Conservation (phyloP, 2,797 vertebrate genomes). For the Oryzias dopingdopingensis region DNA sequence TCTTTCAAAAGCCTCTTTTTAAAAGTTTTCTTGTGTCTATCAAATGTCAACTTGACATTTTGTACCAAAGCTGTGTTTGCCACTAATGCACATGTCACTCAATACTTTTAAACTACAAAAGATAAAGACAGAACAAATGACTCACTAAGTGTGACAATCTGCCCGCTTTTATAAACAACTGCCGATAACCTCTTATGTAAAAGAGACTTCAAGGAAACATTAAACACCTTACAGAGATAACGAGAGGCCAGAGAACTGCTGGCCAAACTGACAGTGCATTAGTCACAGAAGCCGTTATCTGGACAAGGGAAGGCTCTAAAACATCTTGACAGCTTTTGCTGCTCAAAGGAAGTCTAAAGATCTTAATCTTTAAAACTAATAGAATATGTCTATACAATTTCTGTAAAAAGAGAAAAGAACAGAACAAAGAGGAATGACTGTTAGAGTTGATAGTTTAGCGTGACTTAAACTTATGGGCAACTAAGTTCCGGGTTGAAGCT, state of each 20-base stretch:
- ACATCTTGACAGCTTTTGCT: conserved; percentile 9
- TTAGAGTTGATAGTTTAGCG: no score
- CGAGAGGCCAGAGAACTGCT: conserved; percentile 25
- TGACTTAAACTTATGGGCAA: no score
- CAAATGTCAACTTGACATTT: background rate
- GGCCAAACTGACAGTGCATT: conserved; percentile 38
- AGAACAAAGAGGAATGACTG: no score
- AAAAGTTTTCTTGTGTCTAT: conserved; percentile 2
- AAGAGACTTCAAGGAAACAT: conserved; percentile 34
- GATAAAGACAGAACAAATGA: conserved; percentile 19
- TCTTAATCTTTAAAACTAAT: background rate
- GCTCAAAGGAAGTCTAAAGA: conserved; percentile 5
- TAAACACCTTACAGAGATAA: conserved; percentile 32
- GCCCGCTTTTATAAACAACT: conserved; percentile 14
- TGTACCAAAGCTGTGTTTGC: background rate
- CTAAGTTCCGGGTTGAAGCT: no score
- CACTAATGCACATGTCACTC: conserved; percentile 1
- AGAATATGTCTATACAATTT: no score
- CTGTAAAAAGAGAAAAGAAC: no score
- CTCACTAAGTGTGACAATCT: conserved; percentile 17
- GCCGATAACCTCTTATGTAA: conserved; percentile 23
- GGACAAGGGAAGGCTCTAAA: conserved; percentile 12
- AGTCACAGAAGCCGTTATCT: conserved; percentile 33
- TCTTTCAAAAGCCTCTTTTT: background rate
- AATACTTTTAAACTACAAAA: conserved; percentile 16